Percentiles rank a stretch among this genome's conserved stretches.
Conservation (phyloP, 2,888 invertebrate genomes). For the Macropis europaea region DNA sequence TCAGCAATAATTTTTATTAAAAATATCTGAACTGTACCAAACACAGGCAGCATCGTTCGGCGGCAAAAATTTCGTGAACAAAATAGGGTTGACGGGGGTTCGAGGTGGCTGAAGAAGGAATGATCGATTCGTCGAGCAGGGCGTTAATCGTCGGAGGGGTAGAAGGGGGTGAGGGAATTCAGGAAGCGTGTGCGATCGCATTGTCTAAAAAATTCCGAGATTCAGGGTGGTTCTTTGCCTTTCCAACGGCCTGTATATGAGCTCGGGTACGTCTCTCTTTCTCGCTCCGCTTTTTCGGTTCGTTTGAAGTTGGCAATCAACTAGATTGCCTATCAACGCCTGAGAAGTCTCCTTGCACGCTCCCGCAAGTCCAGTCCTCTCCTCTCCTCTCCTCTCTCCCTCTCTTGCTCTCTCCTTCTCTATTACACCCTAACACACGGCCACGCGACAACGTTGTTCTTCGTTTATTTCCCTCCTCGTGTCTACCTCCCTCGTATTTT, state of each 20-base stretch:
- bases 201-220: slow-evolving; percentile 57
- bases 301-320: slow-evolving; percentile 79
- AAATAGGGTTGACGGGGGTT: background rate
- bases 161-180: background rate
- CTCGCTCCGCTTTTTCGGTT: slow-evolving; percentile 67
- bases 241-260: slow-evolving; percentile 53
- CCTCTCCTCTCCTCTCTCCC: slow-evolving; percentile 36
- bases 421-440: slow-evolving; percentile 46
- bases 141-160: slow-evolving; percentile 30
- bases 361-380: slow-evolving; percentile 51
- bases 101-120: background rate
- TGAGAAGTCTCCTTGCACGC: slow-evolving; percentile 64
- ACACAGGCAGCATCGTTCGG: too few relatives aligned
- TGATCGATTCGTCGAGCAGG: slow-evolving; percentile 27
- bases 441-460: slow-evolving; percentile 44
- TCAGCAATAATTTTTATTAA: too few relatives aligned
- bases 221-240: slow-evolving; percentile 44
- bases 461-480: slow-evolving; percentile 23
- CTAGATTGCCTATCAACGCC: slow-evolving; percentile 79
- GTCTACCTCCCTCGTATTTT: background rate
- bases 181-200: slow-evolving; percentile 22
- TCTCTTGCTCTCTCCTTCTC: slow-evolving; percentile 27
- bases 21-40: too few relatives aligned
- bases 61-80: background rate
- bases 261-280: slow-evolving; percentile 26